Evolutionary conservation across 2,888 invertebrate genomes (phyloP).

Genomic region (Eilema caniola): DNA sequence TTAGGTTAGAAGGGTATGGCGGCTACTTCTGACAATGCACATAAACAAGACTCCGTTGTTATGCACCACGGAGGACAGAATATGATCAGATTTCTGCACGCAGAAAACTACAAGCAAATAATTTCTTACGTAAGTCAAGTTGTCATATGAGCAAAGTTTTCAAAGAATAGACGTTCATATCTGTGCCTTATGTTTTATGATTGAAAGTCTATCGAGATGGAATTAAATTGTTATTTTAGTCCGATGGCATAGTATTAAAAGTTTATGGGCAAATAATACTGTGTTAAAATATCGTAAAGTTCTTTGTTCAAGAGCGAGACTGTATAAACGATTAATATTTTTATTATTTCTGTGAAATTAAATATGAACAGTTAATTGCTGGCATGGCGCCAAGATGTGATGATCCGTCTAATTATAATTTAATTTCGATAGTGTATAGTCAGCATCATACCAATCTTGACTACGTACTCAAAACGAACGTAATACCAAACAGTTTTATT

Average conservation of each 20-base stretch:
- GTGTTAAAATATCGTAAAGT: slow-evolving; percentile 42
- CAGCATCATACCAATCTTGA: no score
- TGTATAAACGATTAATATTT: slow-evolving; percentile 36
- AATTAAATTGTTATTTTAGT: neutral
- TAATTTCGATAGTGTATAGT: slow-evolving; percentile 3
- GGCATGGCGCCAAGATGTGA: slow-evolving; percentile 21
- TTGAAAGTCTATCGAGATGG: neutral
- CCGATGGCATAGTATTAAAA: slow-evolving; percentile 18
- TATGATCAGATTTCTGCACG: no score
- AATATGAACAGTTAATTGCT: slow-evolving; percentile 28
- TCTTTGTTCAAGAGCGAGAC: slow-evolving; percentile 27
- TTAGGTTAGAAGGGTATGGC: no score
- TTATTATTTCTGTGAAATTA: slow-evolving; percentile 32
- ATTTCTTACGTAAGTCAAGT: neutral
- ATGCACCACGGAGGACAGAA: no score
- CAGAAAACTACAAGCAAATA: neutral
- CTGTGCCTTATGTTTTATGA: neutral
- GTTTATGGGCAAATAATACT: slow-evolving; percentile 37
- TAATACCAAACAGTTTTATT: no score
- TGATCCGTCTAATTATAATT: slow-evolving; percentile 4
- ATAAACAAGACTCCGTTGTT: no score
- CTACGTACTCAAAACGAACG: no score
- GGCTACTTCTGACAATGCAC: no score
- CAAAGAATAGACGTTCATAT: neutral
- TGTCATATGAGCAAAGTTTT: neutral